These are phyloP conservation scores for Myoxocephalus aenaeus DNA, from an alignment of 2,797 vertebrate genomes.

Conservation along the genomic window DNA sequence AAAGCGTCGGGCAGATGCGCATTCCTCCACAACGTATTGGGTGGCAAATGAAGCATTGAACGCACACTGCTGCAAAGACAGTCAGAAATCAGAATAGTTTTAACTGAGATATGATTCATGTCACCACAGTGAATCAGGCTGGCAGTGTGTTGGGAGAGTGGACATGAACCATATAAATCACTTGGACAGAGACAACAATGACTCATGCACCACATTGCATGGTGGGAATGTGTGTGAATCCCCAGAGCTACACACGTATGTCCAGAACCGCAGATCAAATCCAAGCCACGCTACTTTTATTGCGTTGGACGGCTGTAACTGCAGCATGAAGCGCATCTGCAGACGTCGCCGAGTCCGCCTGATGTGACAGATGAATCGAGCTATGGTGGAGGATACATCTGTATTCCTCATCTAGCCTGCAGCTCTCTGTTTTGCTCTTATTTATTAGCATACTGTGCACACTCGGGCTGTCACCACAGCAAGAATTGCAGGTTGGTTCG, in stretches of 20 bases:
- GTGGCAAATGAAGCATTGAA: slow-evolving; percentile 26
- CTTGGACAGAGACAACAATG: slow-evolving; percentile 44
- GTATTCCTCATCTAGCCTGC: slow-evolving; percentile 22
- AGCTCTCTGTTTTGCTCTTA: slow-evolving; percentile 20
- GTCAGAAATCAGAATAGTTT: slow-evolving; percentile 28
- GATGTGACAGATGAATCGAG: not conserved
- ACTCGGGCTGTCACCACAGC: slow-evolving; percentile 30
- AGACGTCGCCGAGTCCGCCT: not conserved
- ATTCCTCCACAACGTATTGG: slow-evolving; percentile 21
- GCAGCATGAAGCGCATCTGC: slow-evolving; percentile 16
- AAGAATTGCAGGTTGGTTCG: slow-evolving; percentile 20
- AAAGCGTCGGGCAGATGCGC: not conserved
- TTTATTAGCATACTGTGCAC: slow-evolving; percentile 15
- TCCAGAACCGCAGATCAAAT: slow-evolving; percentile 10
- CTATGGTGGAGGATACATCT: slow-evolving; percentile 27
- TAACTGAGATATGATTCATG: slow-evolving; percentile 48
- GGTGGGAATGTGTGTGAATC: slow-evolving; percentile 40
- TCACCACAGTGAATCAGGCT: slow-evolving; percentile 52
- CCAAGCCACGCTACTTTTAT: slow-evolving; percentile 21
- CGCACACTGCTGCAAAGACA: slow-evolving; percentile 16
- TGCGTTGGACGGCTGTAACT: not conserved
- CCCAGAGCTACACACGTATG: slow-evolving; percentile 22
- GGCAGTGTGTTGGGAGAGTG: slow-evolving; percentile 41
- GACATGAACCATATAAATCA: slow-evolving; percentile 52
- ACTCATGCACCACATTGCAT: slow-evolving; percentile 38